Base-by-base conservation (phyloP, 2,113 vertebrate species). In the Thryonomys swinderianus region DNA sequence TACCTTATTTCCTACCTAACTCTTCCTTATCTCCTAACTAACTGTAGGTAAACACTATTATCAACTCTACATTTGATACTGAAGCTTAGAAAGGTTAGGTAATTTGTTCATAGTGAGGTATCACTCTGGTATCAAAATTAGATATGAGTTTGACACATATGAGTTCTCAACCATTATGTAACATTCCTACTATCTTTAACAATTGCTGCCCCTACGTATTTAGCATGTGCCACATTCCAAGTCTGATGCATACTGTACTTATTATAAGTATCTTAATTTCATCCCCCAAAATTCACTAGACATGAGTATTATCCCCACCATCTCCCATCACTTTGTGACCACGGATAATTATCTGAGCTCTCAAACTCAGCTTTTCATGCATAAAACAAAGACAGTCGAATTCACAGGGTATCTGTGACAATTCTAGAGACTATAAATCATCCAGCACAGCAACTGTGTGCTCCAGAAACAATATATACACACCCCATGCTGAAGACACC, bases 321-420 rank as follows among this genome's bases (percentile, higher is more conserved):
- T 73, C 74, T 96, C 34, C 7, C 74, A 89, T 67, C 71, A 73
- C 23, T 85, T 53, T 37, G 40, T 64, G 34, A 81, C 66, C 30
- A 67, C n/a, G n/a, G n/a, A n/a, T n/a, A 91, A 86, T 61, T 76
- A 90, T 10, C 78, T 86, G 25, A 76, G 14, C n/a, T 86, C 51
- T 82, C n/a, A 95, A 81, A 55, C 18, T 57, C 37, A n/a, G n/a
- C n/a, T n/a, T n/a, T n/a, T n/a, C n/a, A n/a, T n/a, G n/a, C n/a
- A n/a, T n/a, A n/a, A n/a, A 69, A 76, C n/a, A 91, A 32, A 16
- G 48, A 32, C 32, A 34, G 59, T 93, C 27, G 14, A 88, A 82
- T 40, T 78, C 53, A 45, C 57, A 91, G 10, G 6, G 17, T 66
- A 67, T 87, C 90, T 73, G 27, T 37, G 84, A 73, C 80, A 86